These are phyloP conservation scores for Falco columbarius DNA, from an alignment of 2,797 vertebrate genomes.

Conservation along the genomic window DNA sequence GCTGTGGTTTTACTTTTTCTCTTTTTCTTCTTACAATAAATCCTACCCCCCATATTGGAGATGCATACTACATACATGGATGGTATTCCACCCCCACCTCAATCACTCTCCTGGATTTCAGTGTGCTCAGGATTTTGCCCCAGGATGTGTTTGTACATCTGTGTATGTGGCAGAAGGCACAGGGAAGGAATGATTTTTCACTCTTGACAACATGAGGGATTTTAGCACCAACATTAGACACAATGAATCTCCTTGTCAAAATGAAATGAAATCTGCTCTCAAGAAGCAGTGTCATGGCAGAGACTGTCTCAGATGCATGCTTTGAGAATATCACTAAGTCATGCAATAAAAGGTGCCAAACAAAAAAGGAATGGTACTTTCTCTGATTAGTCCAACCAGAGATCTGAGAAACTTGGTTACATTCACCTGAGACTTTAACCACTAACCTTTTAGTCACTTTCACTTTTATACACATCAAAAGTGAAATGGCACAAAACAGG, in stretches of 20 bases:
- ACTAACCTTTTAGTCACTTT: not conserved
- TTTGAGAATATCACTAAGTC: not conserved
- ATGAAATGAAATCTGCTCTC: constrained; percentile 1
- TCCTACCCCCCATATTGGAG: not conserved
- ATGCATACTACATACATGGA: no score
- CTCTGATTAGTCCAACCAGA: not conserved
- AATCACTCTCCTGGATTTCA: not conserved
- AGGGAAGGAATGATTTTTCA: constrained; percentile 41
- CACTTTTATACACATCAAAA: not conserved
- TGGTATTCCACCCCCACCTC: not conserved
- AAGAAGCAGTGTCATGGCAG: not conserved
- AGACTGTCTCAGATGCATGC: not conserved
- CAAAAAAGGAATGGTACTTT: not conserved
- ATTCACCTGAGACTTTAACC: not conserved
- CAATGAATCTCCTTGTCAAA: not conserved
- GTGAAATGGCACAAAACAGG: not conserved
- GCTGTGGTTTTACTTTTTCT: not conserved
- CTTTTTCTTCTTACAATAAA: not conserved
- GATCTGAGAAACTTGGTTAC: not conserved
- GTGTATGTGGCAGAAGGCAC: constrained; percentile 34
- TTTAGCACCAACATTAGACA: not conserved
- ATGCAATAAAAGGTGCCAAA: not conserved
- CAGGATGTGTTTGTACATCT: constrained; percentile 34
- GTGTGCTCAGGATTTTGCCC: constrained; percentile 8
- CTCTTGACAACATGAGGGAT: constrained; percentile 26